Base-by-base conservation (phyloP, 2,797 vertebrate species). In the Tapera naevia region DNA sequence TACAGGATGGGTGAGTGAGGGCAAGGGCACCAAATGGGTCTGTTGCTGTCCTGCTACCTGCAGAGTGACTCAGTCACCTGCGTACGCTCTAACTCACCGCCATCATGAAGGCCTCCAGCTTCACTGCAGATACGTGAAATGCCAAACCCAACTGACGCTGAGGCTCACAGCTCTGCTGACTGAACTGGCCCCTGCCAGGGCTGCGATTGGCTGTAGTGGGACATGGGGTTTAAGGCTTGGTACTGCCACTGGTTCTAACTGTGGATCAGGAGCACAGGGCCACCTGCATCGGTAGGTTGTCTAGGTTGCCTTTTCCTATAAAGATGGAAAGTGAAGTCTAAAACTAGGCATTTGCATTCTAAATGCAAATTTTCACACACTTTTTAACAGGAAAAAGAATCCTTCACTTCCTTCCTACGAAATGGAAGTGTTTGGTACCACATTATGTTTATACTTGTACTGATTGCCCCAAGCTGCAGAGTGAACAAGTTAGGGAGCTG, bases 21-120 rank as follows among this genome's bases (percentile, higher is more conserved):
- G 48, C 53, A 74, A 75, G 58, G 28, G 73, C 64, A 62, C 48
- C 6, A 8, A 73, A 92, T 12, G 33, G 17, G 19, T 72, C 60
- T 0, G 0, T 16, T 46, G 32, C 15, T 37, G 46, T 87, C 18
- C 22, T 0, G 0, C 18, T 17, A 76, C 39, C n/a, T 3, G 2
- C 39, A 45, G 30, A 73, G 8, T 45, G 39, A 87, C 37, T 83
- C 32, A 25, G 60, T 33, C 5, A 4, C 65, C 39, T 2, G 1
- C 0, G 0, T 15, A 27, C 0, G 2, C 11, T 32, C 58, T 53
- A 80, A 32, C 21, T 15, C 58, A 51, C 25, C 28, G 60, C 53
- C 23, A 11, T 8, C 25, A 24, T 0, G 0, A 37, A 0, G 7
- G 43, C 22, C 43, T 56, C 41, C 46, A 73, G 46, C 27, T 72